These are phyloP conservation scores for Leptinotarsa defecta DNA, from an alignment of 1,140 invertebrate species.

Conservation along the genomic window DNA sequence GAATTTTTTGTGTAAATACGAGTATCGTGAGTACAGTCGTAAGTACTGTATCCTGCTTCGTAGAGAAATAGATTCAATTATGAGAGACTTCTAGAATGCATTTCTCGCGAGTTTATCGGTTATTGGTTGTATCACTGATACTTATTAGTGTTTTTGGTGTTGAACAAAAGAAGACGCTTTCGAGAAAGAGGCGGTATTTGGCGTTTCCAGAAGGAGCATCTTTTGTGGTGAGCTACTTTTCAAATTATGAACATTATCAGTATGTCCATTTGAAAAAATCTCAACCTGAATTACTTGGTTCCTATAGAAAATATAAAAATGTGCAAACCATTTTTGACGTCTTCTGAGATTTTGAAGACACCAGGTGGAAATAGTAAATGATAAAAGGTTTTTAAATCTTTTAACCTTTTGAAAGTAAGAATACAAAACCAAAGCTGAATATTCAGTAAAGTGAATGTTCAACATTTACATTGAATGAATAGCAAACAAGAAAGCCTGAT, in stretches of 20 bases:
- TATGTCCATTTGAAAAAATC: background rate
- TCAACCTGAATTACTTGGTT: background rate
- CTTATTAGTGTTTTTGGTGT: background rate
- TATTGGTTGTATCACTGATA: background rate
- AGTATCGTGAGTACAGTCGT: too few relatives aligned
- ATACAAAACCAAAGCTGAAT: background rate
- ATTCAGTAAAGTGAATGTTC: too few relatives aligned
- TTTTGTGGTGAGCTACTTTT: slow-evolving; percentile 66
- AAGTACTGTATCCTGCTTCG: too few relatives aligned
- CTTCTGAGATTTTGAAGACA: too few relatives aligned
- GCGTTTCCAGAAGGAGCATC: slow-evolving; percentile 74
- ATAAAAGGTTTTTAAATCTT: background rate
- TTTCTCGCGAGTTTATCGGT: too few relatives aligned
- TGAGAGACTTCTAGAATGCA: too few relatives aligned
- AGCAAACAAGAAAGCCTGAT: too few relatives aligned
- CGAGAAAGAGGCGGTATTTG: slow-evolving; percentile 67
- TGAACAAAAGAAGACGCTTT: slow-evolving; percentile 50
- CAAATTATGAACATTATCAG: background rate
- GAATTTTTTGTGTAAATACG: too few relatives aligned
- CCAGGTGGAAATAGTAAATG: background rate
- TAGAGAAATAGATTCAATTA: too few relatives aligned
- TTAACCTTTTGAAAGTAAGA: background rate
- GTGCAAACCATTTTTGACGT: background rate
- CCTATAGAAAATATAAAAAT: background rate
- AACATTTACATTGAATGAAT: too few relatives aligned